phyloP scores from a whole-genome alignment of 92 coral and sea anemone species.

The Porites cylindrica region DNA sequence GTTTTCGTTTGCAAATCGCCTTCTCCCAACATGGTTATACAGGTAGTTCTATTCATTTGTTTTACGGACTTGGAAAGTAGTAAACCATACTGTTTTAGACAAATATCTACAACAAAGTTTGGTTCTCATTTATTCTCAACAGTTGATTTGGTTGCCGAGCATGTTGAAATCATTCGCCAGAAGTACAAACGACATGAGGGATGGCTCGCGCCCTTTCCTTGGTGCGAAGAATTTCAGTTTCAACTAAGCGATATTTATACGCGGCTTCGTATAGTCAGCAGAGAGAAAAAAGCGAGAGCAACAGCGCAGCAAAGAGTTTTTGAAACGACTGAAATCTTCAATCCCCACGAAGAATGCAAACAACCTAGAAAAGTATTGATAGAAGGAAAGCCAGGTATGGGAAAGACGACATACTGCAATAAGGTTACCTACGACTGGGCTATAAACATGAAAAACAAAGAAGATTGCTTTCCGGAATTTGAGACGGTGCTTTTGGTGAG shows the following conservation, averaged over 20 bases:
- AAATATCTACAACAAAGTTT: too few species aligned
- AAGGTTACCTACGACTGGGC: slow-evolving; percentile 57
- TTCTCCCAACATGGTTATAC: too few species aligned
- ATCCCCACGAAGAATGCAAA: slow-evolving; percentile 29
- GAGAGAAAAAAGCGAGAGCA: slow-evolving; percentile 29
- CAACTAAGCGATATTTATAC: slow-evolving; percentile 35
- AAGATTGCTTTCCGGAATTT: slow-evolving; percentile 13
- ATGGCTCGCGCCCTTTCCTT: slow-evolving; percentile 25
- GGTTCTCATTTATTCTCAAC: neutral
- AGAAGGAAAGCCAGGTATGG: slow-evolving; percentile 54
- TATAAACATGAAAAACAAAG: neutral
- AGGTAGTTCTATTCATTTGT: too few species aligned
- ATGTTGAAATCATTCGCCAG: neutral
- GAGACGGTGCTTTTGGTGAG: slow-evolving; percentile 13
- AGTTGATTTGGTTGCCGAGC: neutral
- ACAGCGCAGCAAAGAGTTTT: slow-evolving; percentile 11
- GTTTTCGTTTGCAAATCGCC: too few species aligned
- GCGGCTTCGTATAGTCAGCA: slow-evolving; percentile 27
- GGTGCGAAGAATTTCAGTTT: slow-evolving; percentile 31
- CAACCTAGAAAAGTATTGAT: slow-evolving; percentile 49
- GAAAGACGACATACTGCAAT: slow-evolving; percentile 58
- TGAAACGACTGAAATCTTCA: slow-evolving; percentile 40
- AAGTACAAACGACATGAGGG: slow-evolving; percentile 6
- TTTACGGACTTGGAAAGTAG: too few species aligned
- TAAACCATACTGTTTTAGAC: too few species aligned